Evolutionary conservation across 2,113 vertebrate species (phyloP), one percentile per base, ranked within the genome.

Genomic region (Phylloscopus whistleri): DNA sequence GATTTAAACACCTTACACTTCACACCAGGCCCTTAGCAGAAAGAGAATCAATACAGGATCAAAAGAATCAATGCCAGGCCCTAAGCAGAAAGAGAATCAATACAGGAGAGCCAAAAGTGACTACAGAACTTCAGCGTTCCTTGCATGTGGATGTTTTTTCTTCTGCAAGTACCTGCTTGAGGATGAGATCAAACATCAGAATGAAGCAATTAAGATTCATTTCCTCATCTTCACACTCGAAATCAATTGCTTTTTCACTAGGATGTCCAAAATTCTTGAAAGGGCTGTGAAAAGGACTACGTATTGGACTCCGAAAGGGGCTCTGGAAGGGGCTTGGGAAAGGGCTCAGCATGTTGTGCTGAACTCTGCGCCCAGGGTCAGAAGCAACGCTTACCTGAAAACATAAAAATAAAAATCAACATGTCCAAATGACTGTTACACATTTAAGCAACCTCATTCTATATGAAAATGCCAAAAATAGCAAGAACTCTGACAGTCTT

Each of bases 121-220:
- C 51, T 58, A 63, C 21, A 37, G 19, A 87, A 79, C 30, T 77
- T 35, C 18, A n/a, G 16, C 10, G 19, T 13, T 39, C 9, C 8
- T 46, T 63, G 33, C 63, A 26, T 2, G 6, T 27, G 9, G 2
- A 19, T 27, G 60, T 43, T 85, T 48, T 44, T 96, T 30, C 19
- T 80, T 83, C 80, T 63, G 48, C 39, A 48, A 94, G 96, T 98
- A 99, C 99, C 99, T 99, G 99, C 97, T 99, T 99, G 78, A 99
- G 97, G 96, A 99, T 98, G 97, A 99, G 99, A 96, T 99, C 99
- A 96, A 99, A 99, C 99, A 99, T 99, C 93, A 99, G 98, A 97
- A 99, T 99, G 98, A 99, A 99, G 98, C 99, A 99, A 97, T 99
- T 99, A 82, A 99, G 98, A 98, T 99, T 99, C 99, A 99, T 99